These are phyloP conservation scores for Apeltes quadracus DNA, from an alignment of 2,113 vertebrate genomes.

Conservation along the genomic window DNA sequence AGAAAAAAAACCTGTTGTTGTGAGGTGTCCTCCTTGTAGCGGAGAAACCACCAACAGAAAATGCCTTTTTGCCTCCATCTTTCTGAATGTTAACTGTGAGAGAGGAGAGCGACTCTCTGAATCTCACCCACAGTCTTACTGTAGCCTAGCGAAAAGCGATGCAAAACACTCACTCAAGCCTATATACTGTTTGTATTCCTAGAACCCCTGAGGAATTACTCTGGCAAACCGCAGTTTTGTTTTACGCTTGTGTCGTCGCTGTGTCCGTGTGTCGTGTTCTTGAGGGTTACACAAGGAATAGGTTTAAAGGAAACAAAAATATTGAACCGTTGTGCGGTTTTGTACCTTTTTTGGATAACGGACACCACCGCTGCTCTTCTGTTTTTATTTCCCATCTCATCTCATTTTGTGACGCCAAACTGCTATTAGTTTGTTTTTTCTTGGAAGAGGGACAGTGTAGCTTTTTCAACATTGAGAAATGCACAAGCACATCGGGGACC, in stretches of 20 bases:
- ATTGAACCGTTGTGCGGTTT: conserved; percentile 1
- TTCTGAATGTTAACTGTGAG: conserved; percentile 78
- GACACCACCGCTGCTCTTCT: conserved; percentile 32
- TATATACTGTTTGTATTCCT: conserved; percentile 53
- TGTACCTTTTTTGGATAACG: conserved; percentile 1
- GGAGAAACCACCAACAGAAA: conserved; percentile 69
- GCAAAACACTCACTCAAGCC: conserved; percentile 77
- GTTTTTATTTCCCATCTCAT: conserved; percentile 21
- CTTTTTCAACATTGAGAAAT: conserved; percentile 39
- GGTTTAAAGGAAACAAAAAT: conserved; percentile 7
- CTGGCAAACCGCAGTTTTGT: conserved; percentile 25
- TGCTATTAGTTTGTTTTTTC: background rate
- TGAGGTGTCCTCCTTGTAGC: conserved; percentile 69
- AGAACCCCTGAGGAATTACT: conserved; percentile 54
- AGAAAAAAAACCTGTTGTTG: conserved; percentile 50
- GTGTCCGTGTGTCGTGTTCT: conserved; percentile 55
- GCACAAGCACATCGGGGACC: conserved; percentile 43
- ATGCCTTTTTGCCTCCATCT: conserved; percentile 76
- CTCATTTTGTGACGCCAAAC: conserved; percentile 47
- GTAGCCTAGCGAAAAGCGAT: conserved; percentile 74
- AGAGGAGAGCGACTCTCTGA: conserved; percentile 60
- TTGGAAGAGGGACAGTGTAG: conserved; percentile 14
- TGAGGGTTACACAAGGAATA: conserved; percentile 57
- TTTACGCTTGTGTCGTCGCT: conserved; percentile 49
- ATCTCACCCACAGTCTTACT: conserved; percentile 78